Base-by-base conservation (phyloP, 2,113 vertebrate species). In the Prolemur simus region DNA sequence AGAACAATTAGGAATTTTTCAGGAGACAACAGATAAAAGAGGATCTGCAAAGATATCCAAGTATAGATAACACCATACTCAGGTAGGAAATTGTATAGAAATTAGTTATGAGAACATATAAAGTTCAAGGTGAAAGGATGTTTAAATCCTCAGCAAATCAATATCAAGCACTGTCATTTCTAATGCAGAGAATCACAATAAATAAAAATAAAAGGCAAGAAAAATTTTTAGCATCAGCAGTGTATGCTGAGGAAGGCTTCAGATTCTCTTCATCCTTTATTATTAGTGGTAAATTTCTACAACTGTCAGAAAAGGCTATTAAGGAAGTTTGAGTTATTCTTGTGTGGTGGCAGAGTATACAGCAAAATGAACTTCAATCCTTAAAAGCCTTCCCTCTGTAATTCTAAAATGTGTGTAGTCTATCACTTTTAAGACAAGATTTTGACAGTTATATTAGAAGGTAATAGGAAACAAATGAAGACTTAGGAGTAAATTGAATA, bases 381-480 rank as follows among this genome's bases (percentile, higher is more conserved):
- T 63, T 87, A 81, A 60, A 83, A 89, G 25, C 0, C 8, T 84
- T 63, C n/a, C 39, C 14, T 56, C 37, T 80, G 6, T 64, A 80
- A 89, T 74, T 93, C 64, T 80, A 74, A 93, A 64, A 86, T 87
- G 27, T 12, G 11, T 95, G 9, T 49, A 34, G 1, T 60, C 21
- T 63, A 20, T 66, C n/a, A 49, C 58, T 21, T 49, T 78, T 56
- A 87, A 47, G 29, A 81, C 5, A 86, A 83, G 29, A 80, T 87
- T 71, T 88, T 66, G 32, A 84, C 49, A 83, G 52, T 71, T 91
- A 34, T 39, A 12, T 37, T 94, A 82, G 69, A 90, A 93, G n/a
- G 21, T 32, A 89, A 91, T n/a, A 87, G 32, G 27, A 94, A 95
- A 18, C 47, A 90, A 97, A 92, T 82, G 32, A 96, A 93, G 49